Evolutionary conservation across 1,140 invertebrate genomes (phyloP), one percentile per base, ranked within the genome.

Genomic region (Drosophila kanapiae): DNA sequence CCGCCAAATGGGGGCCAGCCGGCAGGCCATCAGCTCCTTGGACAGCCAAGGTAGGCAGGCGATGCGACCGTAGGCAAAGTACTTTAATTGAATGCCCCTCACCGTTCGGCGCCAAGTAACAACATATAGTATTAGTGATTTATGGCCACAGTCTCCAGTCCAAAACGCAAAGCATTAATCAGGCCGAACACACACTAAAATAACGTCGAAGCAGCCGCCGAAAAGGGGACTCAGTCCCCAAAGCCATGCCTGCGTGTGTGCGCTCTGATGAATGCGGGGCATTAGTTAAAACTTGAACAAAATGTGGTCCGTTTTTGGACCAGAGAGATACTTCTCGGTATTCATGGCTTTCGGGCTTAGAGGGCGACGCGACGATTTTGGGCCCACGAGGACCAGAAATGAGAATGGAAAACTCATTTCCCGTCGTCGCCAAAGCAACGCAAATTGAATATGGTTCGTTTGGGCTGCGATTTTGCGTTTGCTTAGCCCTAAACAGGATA

Each of bases 401-500:
- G 29, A 63, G 60, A 57, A 42, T 53, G 47, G 37, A 68, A 80
- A 85, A 75, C 78, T 86, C 70, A 85, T 86, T 85, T 85, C 82
- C 82, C 78, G 67, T 78, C 59, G 43, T 38, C 48, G 53, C 37
- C 35, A 56, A 49, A 45, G 56, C 40, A 47, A 65, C 45, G 47
- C 64, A 85, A 84, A 78, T 85, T 68, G 74, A 80, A 69, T 77
- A 49, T 63, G 45, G 43, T 42, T 62, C 16, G 60, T 43, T 23
- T 48, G 51, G 33, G 45, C 56, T 69, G 75, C 42, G 65, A 69
- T 69, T 69, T 78, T 53, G 13, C 38, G 27, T 53, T 82, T 57
- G 57, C 64, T 78, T 51, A 64, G 37, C 65, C 67, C 77, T 67
- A 68, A 71, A 76, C 83, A 86, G 83, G 83, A 86, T 86, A 86